These are phyloP conservation scores for Grammomys surdaster DNA, from an alignment of 2,113 vertebrate species.

Conservation along the genomic window DNA sequence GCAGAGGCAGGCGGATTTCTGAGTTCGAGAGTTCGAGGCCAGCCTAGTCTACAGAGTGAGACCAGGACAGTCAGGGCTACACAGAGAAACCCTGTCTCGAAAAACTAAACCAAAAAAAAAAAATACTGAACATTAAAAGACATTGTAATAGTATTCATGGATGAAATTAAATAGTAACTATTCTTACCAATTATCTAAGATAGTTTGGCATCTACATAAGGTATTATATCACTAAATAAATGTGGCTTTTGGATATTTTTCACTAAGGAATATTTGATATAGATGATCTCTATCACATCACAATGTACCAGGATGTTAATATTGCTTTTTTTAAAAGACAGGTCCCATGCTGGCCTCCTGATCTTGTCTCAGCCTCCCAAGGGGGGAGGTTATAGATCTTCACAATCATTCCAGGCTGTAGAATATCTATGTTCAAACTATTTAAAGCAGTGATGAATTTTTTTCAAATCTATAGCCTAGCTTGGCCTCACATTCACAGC, in stretches of 20 bases:
- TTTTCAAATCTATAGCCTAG: background rate
- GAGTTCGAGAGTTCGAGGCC: no score
- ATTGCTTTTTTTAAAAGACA: background rate
- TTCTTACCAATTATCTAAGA: constrained; percentile 23
- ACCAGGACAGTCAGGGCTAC: no score
- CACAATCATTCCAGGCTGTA: background rate
- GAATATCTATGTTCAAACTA: background rate
- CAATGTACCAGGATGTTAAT: background rate
- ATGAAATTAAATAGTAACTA: constrained; percentile 25
- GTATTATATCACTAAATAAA: constrained; percentile 22
- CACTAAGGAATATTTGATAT: background rate
- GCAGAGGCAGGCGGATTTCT: no score
- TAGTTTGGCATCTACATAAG: background rate
- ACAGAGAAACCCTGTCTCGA: no score
- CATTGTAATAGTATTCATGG: background rate
- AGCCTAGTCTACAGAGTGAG: no score
- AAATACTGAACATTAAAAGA: background rate
- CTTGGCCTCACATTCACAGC: background rate
- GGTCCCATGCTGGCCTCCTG: background rate
- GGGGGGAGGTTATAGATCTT: background rate
- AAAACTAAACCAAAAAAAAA: no score
- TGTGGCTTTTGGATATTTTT: constrained; percentile 3
- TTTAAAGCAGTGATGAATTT: background rate
- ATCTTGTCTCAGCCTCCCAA: background rate
- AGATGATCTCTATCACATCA: background rate